A percentile compares a stretch with the other conserved stretches of the same genome.
Conservation (phyloP, 2,797 vertebrate species). For the Rhinoraja longicauda region DNA sequence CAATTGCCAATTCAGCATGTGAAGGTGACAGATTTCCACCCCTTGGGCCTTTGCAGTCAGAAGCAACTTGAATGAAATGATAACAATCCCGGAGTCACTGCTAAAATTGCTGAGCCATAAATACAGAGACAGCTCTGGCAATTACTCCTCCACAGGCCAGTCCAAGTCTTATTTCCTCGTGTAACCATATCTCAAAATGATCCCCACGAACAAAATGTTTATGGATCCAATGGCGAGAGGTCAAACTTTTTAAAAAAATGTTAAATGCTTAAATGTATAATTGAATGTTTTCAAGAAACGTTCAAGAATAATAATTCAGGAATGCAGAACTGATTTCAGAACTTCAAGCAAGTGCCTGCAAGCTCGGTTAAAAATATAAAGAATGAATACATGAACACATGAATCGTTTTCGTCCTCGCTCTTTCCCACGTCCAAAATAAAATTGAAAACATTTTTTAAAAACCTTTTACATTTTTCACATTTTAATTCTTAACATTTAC, state of each 20-base stretch:
- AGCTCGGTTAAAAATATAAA: not conserved
- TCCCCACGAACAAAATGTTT: not conserved
- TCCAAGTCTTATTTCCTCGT: not conserved
- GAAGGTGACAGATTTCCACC: too few species aligned
- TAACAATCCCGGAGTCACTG: not conserved
- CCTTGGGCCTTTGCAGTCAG: not conserved
- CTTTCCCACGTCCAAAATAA: not conserved
- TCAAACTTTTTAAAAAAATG: not conserved
- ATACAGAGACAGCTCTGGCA: not conserved
- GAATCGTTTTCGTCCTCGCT: not conserved
- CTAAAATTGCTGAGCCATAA: not conserved
- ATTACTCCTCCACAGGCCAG: not conserved
- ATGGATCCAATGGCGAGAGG: not conserved
- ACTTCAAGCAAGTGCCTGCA: not conserved
- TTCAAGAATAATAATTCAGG: not conserved
- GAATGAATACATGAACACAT: not conserved
- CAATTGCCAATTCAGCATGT: too few species aligned
- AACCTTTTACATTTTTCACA: not conserved
- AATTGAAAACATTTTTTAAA: not conserved
- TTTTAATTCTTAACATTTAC: not conserved
- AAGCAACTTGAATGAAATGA: not conserved
- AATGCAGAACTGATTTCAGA: not conserved
- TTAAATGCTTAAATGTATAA: not conserved
- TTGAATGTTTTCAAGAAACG: not conserved
- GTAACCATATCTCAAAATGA: not conserved